Evolutionary conservation across 2,888 invertebrate species (phyloP).

Genomic region (Anarsia innoxiella): DNA sequence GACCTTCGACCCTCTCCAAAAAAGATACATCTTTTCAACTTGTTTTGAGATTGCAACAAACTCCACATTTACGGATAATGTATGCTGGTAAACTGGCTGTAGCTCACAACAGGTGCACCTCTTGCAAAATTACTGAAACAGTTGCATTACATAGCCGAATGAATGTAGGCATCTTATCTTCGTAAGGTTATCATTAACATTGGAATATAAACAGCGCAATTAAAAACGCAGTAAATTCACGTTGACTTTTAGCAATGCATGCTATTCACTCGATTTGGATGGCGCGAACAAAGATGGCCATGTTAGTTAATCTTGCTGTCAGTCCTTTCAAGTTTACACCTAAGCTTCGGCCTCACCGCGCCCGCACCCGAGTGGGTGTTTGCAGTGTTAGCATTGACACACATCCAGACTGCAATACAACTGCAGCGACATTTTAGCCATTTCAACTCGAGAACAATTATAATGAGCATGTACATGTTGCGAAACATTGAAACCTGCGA

Average conservation of each 20-base stretch:
- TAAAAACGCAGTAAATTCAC: conserved; percentile 9
- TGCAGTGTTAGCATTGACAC: conserved; percentile 62
- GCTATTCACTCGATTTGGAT: conserved; percentile 19
- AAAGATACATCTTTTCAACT: conserved; percentile 5
- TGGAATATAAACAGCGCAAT: conserved; percentile 8
- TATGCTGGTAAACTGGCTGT: no score
- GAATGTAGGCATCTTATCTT: conserved; percentile 2
- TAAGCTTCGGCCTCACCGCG: conserved; percentile 45
- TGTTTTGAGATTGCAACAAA: conserved; percentile 5
- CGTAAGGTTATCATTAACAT: conserved; percentile 7
- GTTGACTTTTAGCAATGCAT: conserved; percentile 11
- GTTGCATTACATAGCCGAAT: no score
- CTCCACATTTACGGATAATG: no score
- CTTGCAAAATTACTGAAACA: no score
- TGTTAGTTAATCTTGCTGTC: conserved; percentile 36
- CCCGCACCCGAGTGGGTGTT: conserved; percentile 42
- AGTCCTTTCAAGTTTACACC: conserved; percentile 39
- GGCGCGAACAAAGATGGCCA: conserved; percentile 25
- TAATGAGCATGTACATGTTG: conserved; percentile 36
- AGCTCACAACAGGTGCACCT: no score
- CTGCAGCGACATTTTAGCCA: conserved; percentile 44
- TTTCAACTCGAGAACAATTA: conserved; percentile 40
- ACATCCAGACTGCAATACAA: conserved; percentile 41
- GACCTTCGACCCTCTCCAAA: conserved; percentile 12
- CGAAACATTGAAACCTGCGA: conserved; percentile 25